Evolutionary conservation across 1,140 invertebrate genomes (phyloP), one percentile per base, ranked within the genome.

Genomic region (Cydia fagiglandana): DNA sequence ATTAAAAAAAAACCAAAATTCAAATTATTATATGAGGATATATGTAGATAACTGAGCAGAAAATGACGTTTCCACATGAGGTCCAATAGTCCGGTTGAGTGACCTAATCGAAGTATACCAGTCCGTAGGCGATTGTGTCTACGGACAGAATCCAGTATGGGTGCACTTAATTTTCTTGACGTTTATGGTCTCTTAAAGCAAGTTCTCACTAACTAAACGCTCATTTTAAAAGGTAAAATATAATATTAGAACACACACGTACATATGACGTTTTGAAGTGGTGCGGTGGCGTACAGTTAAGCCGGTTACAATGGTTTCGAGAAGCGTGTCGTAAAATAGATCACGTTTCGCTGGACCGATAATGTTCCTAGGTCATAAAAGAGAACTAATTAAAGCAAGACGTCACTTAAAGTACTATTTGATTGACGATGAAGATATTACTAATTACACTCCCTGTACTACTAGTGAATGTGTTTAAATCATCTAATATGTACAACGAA

Each of bases 81-180:
- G 20, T 12, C 4, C 56, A 12, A 61, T 24, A 61, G 20, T 61
- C 56, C 56, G 56, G 66, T 70, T 70, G 66, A 17, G 66, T 41
- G 66, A 45, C 66, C 66, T 41, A 17, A 12, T 70, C 34, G 66
- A 30, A 68, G 24, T 6, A 45, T 17, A 70, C 66, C 34, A 10
- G 34, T 70, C n/a, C 66, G 68, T 75, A 75, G 74, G 74, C 53
- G 66, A 75, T 15, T 38, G 2, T n/a, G 34, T 70, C 66, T 70
- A 45, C 34, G 66, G 66, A 34, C 66, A 41, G 53, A 24, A 61
- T 20, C 30, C 30, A 30, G 30, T 30, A 30, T 30, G 50, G 20
- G 9, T 66, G 64, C 75, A 45, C 24, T 76, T 79, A 75, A 77
- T 75, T 68, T 66, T 74, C 56, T 56, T 79, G 78, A 79, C 78